Conservation (phyloP, 2,113 vertebrate species). For the Myrmophylax atrothorax region DNA sequence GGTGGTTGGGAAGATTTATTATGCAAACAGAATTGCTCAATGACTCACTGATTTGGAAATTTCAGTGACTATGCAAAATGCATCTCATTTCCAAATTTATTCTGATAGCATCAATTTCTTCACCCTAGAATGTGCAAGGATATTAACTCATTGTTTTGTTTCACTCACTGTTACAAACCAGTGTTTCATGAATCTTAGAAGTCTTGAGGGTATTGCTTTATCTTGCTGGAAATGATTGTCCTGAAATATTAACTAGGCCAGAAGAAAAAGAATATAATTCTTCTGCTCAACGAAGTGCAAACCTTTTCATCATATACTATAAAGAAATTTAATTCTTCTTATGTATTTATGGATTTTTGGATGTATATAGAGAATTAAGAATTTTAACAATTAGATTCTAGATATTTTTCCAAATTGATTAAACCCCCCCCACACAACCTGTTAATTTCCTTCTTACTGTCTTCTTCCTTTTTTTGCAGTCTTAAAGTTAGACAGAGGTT, state of each 20-base stretch:
- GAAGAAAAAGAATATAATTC: neutral
- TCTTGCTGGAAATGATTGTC: neutral
- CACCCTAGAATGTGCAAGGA: neutral
- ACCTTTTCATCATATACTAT: neutral
- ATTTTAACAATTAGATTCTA: neutral
- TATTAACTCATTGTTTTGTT: neutral
- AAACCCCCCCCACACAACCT: accelerated
- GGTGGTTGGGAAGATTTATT: neutral
- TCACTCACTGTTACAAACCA: neutral
- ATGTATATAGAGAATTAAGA: neutral
- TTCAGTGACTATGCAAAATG: neutral
- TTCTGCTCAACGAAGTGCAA: neutral
- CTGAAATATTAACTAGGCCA: neutral
- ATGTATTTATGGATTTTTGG: neutral
- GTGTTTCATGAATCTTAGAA: neutral
- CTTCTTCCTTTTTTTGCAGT: accelerated
- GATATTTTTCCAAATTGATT: neutral
- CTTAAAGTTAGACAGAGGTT: neutral
- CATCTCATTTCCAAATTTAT: neutral
- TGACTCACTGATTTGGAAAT: neutral
- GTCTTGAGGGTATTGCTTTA: neutral
- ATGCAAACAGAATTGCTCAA: neutral
- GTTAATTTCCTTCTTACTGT: neutral
- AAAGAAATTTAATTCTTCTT: neutral
- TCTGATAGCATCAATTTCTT: neutral